Evolutionary conservation across 1,140 invertebrate species (phyloP).

Genomic region (Lineus longissimus): DNA sequence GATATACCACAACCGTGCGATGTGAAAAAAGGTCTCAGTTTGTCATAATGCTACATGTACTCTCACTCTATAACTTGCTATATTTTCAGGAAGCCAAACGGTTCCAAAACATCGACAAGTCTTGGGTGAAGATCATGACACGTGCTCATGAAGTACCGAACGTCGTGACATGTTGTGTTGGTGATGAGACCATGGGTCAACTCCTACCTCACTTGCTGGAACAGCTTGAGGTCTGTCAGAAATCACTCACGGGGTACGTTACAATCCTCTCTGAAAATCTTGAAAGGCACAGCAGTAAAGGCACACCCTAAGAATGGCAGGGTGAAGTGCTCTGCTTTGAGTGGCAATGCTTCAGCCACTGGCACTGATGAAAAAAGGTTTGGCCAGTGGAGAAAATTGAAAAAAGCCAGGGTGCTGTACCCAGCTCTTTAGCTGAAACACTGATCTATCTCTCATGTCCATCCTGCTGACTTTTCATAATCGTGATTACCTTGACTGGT

Average conservation of each 20-base stretch:
- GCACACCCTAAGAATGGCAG: not conserved
- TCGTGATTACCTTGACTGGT: too few species aligned
- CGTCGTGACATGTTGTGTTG: constrained; percentile 90
- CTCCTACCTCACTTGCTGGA: constrained; percentile 90
- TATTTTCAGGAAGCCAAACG: constrained; percentile 52
- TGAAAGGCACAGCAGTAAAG: constrained; percentile 4
- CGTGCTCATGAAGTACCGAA: constrained; percentile 88
- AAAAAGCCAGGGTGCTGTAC: too few species aligned
- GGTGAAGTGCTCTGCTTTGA: not conserved
- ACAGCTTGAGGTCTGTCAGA: constrained; percentile 93
- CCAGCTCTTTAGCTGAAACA: too few species aligned
- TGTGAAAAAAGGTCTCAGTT: too few species aligned
- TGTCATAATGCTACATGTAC: too few species aligned
- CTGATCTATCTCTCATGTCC: too few species aligned
- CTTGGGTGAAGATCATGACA: constrained; percentile 98
- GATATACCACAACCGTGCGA: too few species aligned
- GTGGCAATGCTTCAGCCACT: too few species aligned
- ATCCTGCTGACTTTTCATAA: too few species aligned
- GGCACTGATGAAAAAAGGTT: too few species aligned
- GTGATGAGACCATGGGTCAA: constrained; percentile 87
- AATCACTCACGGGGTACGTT: constrained; percentile 77
- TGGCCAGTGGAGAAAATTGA: too few species aligned
- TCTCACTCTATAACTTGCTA: too few species aligned
- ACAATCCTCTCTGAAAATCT: constrained; percentile 17
- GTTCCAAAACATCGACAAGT: constrained; percentile 96